A percentile compares a stretch with the other conserved stretches of the same genome.
phyloP scores from a whole-genome alignment of 2,888 invertebrate species.

The Cheilosia impressa region DNA sequence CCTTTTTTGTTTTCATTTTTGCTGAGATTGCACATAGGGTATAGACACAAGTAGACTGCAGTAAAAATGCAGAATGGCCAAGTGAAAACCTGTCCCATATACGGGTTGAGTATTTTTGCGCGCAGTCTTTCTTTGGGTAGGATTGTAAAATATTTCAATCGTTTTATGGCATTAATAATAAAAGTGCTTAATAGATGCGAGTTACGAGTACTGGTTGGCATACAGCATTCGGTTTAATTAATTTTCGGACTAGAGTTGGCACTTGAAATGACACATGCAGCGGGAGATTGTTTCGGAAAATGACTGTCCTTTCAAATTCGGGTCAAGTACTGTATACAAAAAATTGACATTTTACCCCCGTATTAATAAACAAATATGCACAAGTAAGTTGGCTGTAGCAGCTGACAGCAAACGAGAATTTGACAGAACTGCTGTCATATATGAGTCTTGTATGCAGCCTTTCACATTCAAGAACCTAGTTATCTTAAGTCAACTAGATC shows the following conservation, averaged over 20 bases:
- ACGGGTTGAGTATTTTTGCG: conserved; percentile 54
- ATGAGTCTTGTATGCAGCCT: too few relatives aligned
- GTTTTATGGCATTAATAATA: neutral
- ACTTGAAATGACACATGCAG: neutral
- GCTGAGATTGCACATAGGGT: conserved; percentile 37
- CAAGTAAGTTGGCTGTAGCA: too few relatives aligned
- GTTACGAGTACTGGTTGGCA: neutral
- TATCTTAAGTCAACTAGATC: too few relatives aligned
- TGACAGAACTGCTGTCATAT: too few relatives aligned
- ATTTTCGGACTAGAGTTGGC: conserved; percentile 3
- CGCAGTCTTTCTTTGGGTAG: conserved; percentile 14
- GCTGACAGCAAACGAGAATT: too few relatives aligned
- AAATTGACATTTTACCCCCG: too few relatives aligned
- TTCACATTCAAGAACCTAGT: too few relatives aligned
- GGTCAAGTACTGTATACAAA: too few relatives aligned
- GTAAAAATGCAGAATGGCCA: conserved; percentile 37
- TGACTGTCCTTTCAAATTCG: too few relatives aligned
- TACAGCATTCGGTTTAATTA: conserved; percentile 1
- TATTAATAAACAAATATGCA: too few relatives aligned
- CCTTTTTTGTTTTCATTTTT: conserved; percentile 18
- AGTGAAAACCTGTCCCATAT: conserved; percentile 60
- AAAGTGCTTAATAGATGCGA: neutral
- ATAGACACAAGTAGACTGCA: conserved; percentile 4
- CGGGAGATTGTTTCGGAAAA: neutral
- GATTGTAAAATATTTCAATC: neutral